Evolutionary conservation across 2,888 invertebrate genomes (phyloP).

Genomic region (Busseola fusca): DNA sequence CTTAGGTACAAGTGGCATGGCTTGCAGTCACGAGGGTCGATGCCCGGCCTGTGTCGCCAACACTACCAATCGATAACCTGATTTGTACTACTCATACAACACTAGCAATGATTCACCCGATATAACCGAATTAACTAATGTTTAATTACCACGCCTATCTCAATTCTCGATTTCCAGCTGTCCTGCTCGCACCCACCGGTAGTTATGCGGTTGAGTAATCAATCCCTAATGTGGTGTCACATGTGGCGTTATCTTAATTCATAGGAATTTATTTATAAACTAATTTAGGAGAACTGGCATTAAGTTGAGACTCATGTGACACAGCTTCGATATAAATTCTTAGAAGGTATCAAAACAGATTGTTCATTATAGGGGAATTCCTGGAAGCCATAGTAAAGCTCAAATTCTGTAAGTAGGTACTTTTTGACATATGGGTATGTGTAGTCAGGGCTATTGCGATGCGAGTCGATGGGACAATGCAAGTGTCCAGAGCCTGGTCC

Average conservation of each 20-base stretch:
- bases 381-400: slow-evolving; percentile 22
- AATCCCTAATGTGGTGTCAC: slow-evolving; percentile 42
- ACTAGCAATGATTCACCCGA: slow-evolving; percentile 77
- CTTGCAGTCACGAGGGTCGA: slow-evolving; percentile 77
- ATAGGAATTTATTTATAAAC: slow-evolving; percentile 43
- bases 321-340: slow-evolving; percentile 13
- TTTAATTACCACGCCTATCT: slow-evolving; percentile 64
- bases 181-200: slow-evolving; percentile 46
- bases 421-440: slow-evolving; percentile 23
- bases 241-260: slow-evolving; percentile 43
- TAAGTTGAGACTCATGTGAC: slow-evolving; percentile 15
- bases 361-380: slow-evolving; percentile 14
- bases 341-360: slow-evolving; percentile 4
- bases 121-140: slow-evolving; percentile 67
- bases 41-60: slow-evolving; percentile 77
- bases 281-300: slow-evolving; percentile 12
- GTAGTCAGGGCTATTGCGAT: slow-evolving; percentile 71
- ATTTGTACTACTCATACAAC: slow-evolving; percentile 78
- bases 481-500: slow-evolving; percentile 74
- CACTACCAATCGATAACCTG: slow-evolving; percentile 85
- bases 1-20: slow-evolving; percentile 58
- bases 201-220: slow-evolving; percentile 58
- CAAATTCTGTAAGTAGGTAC: slow-evolving; percentile 2
- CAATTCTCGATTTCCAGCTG: slow-evolving; percentile 55
- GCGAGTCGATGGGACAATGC: slow-evolving; percentile 73